Evolutionary conservation across 1,140 invertebrate species (phyloP).

Genomic region (Drosophila fuyamai): DNA sequence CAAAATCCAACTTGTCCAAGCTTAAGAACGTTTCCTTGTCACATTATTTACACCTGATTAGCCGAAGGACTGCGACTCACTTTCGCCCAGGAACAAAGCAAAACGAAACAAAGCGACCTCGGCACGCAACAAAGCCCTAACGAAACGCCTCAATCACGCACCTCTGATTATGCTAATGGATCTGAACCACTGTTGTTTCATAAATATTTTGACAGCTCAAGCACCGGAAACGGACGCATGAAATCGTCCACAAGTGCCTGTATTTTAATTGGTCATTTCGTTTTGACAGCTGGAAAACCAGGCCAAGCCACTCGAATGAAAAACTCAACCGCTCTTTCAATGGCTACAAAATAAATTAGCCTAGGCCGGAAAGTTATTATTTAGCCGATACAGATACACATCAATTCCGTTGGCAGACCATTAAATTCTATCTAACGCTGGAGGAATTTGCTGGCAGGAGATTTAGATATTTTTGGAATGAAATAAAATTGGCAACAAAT

Average conservation of each 20-base stretch:
- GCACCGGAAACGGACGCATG: slow-evolving; percentile 41
- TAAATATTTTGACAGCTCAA: slow-evolving; percentile 59
- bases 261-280: slow-evolving; percentile 52
- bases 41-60: slow-evolving; percentile 77
- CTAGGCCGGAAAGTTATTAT: slow-evolving; percentile 11
- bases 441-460: background rate
- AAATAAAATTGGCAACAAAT: slow-evolving; percentile 10
- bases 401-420: slow-evolving; percentile 9
- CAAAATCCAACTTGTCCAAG: no score
- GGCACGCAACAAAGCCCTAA: slow-evolving; percentile 57
- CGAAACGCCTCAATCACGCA: slow-evolving; percentile 65
- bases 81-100: slow-evolving; percentile 31
- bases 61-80: slow-evolving; percentile 25
- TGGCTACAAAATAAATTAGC: slow-evolving; percentile 18
- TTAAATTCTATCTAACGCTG: slow-evolving; percentile 11
- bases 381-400: slow-evolving; percentile 6
- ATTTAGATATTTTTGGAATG: background rate
- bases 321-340: slow-evolving; percentile 8
- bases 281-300: slow-evolving; percentile 33
- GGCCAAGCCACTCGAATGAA: slow-evolving; percentile 1
- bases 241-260: slow-evolving; percentile 39
- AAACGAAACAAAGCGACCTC: slow-evolving; percentile 56
- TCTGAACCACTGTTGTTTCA: slow-evolving; percentile 39
- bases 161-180: slow-evolving; percentile 80
- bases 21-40: slow-evolving; percentile 43